Conservation (phyloP, 2,888 invertebrate species). For the Netelia melanura region DNA sequence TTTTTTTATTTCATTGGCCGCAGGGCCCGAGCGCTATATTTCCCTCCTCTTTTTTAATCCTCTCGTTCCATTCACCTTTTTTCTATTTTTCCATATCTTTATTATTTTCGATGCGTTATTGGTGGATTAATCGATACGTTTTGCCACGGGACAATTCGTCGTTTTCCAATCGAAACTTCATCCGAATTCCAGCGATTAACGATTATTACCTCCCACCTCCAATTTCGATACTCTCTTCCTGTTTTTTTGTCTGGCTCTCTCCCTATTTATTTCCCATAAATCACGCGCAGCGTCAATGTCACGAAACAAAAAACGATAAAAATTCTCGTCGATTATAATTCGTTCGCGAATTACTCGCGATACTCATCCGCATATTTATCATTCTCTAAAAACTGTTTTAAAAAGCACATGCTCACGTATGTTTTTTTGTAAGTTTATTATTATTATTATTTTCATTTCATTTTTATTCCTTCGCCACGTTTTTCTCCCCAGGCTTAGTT, state of each 20-base stretch:
- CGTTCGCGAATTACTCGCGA: not conserved
- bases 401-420: conserved; percentile 41
- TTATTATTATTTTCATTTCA: not conserved
- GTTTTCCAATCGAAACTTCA: not conserved
- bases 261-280: not conserved
- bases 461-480: too few species aligned
- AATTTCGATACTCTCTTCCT: not conserved
- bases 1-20: conserved; percentile 51
- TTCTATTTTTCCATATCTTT: conserved; percentile 25
- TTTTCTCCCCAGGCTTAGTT: not conserved
- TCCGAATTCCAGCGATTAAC: not conserved
- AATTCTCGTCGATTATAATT: conserved; percentile 1
- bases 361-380: conserved; percentile 14
- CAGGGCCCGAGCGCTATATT: conserved; percentile 5
- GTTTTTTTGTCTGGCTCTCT: not conserved
- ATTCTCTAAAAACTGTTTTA: conserved; percentile 14
- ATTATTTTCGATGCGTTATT: conserved; percentile 56
- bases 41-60: conserved; percentile 57
- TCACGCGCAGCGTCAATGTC: not conserved
- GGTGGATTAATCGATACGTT: conserved; percentile 60
- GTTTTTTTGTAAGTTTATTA: not conserved
- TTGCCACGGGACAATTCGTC: conserved; percentile 26
- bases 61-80: conserved; percentile 53
- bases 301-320: not conserved
- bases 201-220: not conserved